These are phyloP conservation scores for Cosmorhoe ocellata DNA, from an alignment of 2,888 invertebrate genomes.

Conservation along the genomic window DNA sequence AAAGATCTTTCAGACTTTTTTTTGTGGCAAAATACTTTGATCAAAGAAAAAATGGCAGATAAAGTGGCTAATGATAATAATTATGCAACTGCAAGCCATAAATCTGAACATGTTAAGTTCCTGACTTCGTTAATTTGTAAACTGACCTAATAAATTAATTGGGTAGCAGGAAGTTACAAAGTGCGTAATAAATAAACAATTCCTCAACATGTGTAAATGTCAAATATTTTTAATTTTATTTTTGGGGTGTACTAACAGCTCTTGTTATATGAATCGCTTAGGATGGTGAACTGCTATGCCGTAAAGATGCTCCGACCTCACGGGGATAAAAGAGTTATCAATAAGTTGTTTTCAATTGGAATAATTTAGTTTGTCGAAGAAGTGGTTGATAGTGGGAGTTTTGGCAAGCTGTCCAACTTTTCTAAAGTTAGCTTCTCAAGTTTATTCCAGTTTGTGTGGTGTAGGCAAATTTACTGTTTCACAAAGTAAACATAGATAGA, in stretches of 20 bases:
- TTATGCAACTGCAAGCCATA: constrained; percentile 44
- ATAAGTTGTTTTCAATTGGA: constrained; percentile 70
- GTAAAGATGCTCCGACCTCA: constrained; percentile 70
- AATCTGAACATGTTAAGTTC: constrained; percentile 61
- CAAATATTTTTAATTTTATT: constrained; percentile 56
- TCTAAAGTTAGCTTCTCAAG: too few species aligned
- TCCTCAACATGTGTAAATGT: constrained; percentile 59
- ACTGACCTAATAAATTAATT: constrained; percentile 74
- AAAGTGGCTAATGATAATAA: constrained; percentile 9
- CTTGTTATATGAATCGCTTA: constrained; percentile 57
- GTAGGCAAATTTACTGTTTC: too few species aligned
- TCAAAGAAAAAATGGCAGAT: constrained; percentile 5
- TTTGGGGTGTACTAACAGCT: constrained; percentile 56
- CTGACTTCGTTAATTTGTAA: constrained; percentile 68
- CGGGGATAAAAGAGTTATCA: constrained; percentile 73
- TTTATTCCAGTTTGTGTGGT: too few species aligned
- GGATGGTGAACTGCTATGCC: constrained; percentile 52
- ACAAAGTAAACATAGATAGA: too few species aligned
- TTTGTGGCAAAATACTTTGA: neutral
- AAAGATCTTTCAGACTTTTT: constrained; percentile 1
- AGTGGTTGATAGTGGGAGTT: constrained; percentile 37
- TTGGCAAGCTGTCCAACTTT: constrained; percentile 39
- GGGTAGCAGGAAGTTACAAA: constrained; percentile 70
- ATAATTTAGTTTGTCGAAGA: constrained; percentile 52
- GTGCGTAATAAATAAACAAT: constrained; percentile 70